Evolutionary conservation across 2,888 invertebrate genomes (phyloP).

Genomic region (Endotricha flammealis): DNA sequence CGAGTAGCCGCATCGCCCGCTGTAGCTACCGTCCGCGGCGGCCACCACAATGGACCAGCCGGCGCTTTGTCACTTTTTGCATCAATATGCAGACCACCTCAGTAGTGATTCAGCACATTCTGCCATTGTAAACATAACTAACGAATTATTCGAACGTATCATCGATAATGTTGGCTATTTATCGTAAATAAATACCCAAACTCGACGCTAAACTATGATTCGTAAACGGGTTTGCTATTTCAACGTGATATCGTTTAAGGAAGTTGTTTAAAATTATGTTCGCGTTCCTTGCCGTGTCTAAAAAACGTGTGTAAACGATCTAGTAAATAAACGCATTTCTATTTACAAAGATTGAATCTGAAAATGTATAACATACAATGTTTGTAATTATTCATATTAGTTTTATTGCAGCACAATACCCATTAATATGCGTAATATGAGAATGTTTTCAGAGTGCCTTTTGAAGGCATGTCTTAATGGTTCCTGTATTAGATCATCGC

Average conservation of each 20-base stretch:
- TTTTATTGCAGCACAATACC: not conserved
- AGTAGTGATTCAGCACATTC: constrained; percentile 49
- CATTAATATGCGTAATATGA: constrained; percentile 1
- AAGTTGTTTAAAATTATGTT: too few species aligned
- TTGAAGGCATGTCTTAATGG: constrained; percentile 11
- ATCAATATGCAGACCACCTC: constrained; percentile 57
- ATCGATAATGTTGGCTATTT: constrained; percentile 46
- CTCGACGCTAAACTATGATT: constrained; percentile 33
- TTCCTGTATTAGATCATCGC: constrained; percentile 33
- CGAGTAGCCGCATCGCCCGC: constrained; percentile 28
- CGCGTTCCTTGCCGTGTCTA: too few species aligned
- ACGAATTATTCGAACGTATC: constrained; percentile 58
- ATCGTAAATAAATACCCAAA: constrained; percentile 48
- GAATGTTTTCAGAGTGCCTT: constrained; percentile 1
- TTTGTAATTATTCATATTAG: not conserved
- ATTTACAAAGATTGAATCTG: too few species aligned
- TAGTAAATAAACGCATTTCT: too few species aligned
- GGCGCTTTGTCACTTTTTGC: constrained; percentile 57
- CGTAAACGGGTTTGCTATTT: constrained; percentile 13
- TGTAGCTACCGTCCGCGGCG: constrained; percentile 19
- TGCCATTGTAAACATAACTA: constrained; percentile 58
- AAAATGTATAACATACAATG: too few species aligned
- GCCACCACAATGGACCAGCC: constrained; percentile 28
- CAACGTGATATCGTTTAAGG: too few species aligned
- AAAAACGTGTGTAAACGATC: too few species aligned